A percentile compares a stretch with the other conserved stretches of the same genome.
phyloP scores from a whole-genome alignment of 1,140 invertebrate genomes.

The Melipona quadrifasciata region DNA sequence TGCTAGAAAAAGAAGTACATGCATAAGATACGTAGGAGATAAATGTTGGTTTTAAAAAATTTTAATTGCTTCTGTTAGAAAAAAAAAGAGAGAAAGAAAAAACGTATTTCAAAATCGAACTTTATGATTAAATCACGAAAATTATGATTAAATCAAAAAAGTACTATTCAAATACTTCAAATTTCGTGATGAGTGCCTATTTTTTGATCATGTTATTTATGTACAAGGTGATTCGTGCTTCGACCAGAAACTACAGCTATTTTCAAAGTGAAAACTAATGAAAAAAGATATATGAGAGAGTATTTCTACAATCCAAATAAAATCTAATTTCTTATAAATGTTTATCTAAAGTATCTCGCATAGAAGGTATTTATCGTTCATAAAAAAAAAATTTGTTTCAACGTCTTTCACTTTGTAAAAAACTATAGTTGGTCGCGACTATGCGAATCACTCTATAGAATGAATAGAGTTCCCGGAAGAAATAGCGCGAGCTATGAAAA shows the following conservation, averaged over 20 bases:
- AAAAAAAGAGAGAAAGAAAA: conserved; percentile 4
- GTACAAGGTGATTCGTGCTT: conserved; percentile 18
- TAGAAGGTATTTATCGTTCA: background rate
- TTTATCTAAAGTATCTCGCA: background rate
- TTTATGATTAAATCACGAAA: conserved; percentile 51
- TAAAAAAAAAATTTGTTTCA: background rate
- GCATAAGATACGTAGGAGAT: conserved; percentile 17
- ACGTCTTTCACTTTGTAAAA: background rate
- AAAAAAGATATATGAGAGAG: background rate
- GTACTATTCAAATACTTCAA: conserved; percentile 45
- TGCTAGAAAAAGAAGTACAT: background rate
- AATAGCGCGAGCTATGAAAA: background rate
- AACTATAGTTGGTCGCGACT: background rate
- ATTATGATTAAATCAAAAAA: conserved; percentile 55
- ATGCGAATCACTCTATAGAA: conserved; percentile 24
- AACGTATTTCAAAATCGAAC: conserved; percentile 1
- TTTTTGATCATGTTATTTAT: conserved; percentile 32
- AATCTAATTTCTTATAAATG: background rate
- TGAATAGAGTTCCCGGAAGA: conserved; percentile 23
- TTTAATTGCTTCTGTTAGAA: conserved; percentile 47
- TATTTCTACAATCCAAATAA: too few relatives aligned
- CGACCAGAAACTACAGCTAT: background rate
- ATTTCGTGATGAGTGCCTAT: conserved; percentile 49
- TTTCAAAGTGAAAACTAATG: background rate
- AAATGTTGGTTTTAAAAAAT: conserved; percentile 38